Evolutionary conservation across 2,113 vertebrate species (phyloP), one percentile per base, ranked within the genome.

Genomic region (Hemicordylus capensis): DNA sequence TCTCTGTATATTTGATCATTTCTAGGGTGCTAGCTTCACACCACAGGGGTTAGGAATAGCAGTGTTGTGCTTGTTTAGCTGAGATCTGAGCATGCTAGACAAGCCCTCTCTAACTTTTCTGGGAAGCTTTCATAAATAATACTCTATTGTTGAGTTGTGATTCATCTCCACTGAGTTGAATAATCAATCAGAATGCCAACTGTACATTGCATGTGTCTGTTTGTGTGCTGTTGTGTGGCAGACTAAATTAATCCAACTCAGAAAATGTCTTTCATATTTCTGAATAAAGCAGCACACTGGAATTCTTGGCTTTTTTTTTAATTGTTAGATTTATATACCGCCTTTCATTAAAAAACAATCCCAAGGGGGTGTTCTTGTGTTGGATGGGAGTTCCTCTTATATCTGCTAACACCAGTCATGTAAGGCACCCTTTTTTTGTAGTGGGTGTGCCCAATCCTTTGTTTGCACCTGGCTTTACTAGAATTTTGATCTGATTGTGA

Each of bases 331-430:
- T n/a, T n/a, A n/a, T n/a, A n/a, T n/a, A n/a, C n/a, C n/a, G n/a
- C n/a, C n/a, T n/a, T n/a, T n/a, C n/a, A n/a, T n/a, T n/a, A n/a
- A n/a, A n/a, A n/a, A n/a, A n/a, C n/a, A n/a, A n/a, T n/a, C n/a
- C n/a, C n/a, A n/a, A n/a, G n/a, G n/a, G n/a, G n/a, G n/a, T n/a
- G n/a, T n/a, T 90, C 92, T 91, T 76, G 76, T 80, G 88, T 89
- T 39, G 59, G 81, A 86, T 37, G 24, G 91, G 67, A 77, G 42
- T 42, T 51, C 46, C 69, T 39, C 37, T 59, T 58, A 42, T 28
- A n/a, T 44, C 54, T n/a, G 54, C 3, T 46, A 34, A 26, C 66
- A 87, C 69, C 90, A 89, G 66, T 93, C 92, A 90, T 37, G 90
- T 88, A 87, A 66, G 39, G 37, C 73, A 87, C 15, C 5, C 58